Conservation (phyloP, 1,140 invertebrate species). For the Sinonovacula constricta region DNA sequence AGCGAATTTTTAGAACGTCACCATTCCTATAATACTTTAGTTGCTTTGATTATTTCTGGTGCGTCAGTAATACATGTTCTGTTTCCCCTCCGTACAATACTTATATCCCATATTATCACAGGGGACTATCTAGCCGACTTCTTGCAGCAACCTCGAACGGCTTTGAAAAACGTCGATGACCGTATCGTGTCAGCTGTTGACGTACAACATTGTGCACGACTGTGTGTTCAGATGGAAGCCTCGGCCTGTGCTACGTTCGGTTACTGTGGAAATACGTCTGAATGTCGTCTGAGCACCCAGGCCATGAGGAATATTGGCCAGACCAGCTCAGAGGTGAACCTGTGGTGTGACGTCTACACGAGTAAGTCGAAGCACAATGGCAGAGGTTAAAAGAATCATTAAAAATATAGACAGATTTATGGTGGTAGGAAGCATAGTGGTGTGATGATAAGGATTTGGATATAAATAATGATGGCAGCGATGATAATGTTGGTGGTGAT, state of each 20-base stretch:
- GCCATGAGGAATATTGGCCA: constrained; percentile 59
- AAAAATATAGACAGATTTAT: too few relatives aligned
- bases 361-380: too few relatives aligned
- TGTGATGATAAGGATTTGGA: too few relatives aligned
- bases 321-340: constrained; percentile 55
- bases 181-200: constrained; percentile 60
- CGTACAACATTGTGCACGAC: constrained; percentile 66
- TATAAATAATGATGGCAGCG: too few relatives aligned
- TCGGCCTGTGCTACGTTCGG: constrained; percentile 66
- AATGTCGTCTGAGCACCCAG: constrained; percentile 61
- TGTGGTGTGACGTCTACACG: constrained; percentile 65
- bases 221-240: constrained; percentile 64
- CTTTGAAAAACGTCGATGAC: constrained; percentile 56
- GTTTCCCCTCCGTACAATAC: too few relatives aligned
- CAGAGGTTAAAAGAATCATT: too few relatives aligned
- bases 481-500: too few relatives aligned
- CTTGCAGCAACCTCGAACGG: constrained; percentile 39
- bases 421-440: too few relatives aligned
- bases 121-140: constrained; percentile 69
- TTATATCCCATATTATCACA: constrained; percentile 38
- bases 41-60: too few relatives aligned
- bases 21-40: too few relatives aligned
- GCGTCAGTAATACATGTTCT: too few relatives aligned
- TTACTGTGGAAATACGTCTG: constrained; percentile 65
- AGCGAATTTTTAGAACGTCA: too few relatives aligned